Percentiles rank a stretch among this genome's conserved stretches.
phyloP scores from a whole-genome alignment of 1,140 invertebrate genomes.

The Leucophenga varia region DNA sequence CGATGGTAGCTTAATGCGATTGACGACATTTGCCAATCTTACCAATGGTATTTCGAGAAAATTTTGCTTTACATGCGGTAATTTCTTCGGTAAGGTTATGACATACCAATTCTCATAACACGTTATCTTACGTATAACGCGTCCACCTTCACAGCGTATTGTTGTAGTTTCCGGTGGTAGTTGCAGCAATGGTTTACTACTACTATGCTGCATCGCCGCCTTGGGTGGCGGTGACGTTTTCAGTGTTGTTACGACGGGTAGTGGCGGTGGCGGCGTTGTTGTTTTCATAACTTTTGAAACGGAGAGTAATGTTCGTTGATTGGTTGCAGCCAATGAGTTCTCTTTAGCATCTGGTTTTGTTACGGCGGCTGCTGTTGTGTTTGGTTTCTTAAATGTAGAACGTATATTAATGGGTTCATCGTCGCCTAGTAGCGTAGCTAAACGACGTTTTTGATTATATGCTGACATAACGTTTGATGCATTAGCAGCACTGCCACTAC shows the following conservation, averaged over 20 bases:
- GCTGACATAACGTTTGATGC: constrained; percentile 10
- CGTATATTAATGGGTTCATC: too few relatives aligned
- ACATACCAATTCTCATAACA: constrained; percentile 56
- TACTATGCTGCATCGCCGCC: not conserved
- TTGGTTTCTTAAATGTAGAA: too few relatives aligned
- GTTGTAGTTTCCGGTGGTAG: constrained; percentile 47
- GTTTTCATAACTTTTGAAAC: constrained; percentile 1
- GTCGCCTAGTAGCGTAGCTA: not conserved
- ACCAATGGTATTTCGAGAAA: constrained; percentile 44
- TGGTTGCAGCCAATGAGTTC: constrained; percentile 5
- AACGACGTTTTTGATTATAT: constrained; percentile 8
- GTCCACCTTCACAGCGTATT: constrained; percentile 44
- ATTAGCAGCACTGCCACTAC: not conserved
- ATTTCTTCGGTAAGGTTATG: constrained; percentile 31
- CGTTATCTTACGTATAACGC: constrained; percentile 52
- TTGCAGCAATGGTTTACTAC: constrained; percentile 15
- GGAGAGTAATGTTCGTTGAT: not conserved
- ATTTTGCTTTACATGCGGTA: constrained; percentile 18
- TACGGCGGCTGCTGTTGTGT: not conserved
- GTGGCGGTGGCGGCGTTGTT: constrained; percentile 1
- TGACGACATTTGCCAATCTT: constrained; percentile 41
- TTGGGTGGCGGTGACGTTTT: constrained; percentile 1
- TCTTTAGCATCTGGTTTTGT: constrained; percentile 8
- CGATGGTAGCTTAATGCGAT: constrained; percentile 33
- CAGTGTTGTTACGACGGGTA: not conserved